These are phyloP conservation scores for Tarsius wallacei DNA, from an alignment of 2,797 vertebrate species.

Conservation along the genomic window DNA sequence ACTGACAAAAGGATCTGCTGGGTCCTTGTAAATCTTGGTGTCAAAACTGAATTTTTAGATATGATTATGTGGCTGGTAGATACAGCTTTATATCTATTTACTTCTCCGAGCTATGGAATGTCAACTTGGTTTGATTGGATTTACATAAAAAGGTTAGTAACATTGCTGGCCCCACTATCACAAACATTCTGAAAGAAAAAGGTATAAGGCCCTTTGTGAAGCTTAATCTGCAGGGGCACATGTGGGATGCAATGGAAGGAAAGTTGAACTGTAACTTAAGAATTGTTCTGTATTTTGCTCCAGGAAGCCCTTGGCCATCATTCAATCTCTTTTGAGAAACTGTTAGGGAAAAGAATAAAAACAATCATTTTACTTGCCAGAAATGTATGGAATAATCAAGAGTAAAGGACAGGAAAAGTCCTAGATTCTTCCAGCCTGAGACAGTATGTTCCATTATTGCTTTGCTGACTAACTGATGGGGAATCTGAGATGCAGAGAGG, in stretches of 20 bases:
- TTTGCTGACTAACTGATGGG: background rate
- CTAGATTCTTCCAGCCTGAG: background rate
- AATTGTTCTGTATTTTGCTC: slow-evolving; percentile 34
- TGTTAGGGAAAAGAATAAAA: slow-evolving; percentile 30
- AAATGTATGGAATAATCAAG: background rate
- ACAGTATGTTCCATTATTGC: background rate
- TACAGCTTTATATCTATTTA: background rate
- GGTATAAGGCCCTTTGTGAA: background rate
- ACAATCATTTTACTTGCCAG: background rate
- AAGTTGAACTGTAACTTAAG: slow-evolving; percentile 36
- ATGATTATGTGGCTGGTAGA: background rate
- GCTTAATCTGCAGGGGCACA: background rate
- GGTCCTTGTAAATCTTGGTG: slow-evolving; percentile 24
- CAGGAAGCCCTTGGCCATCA: background rate
- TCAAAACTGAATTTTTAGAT: slow-evolving; percentile 63
- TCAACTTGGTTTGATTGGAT: background rate
- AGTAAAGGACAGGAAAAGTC: background rate
- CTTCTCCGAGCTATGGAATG: background rate
- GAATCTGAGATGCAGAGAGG: background rate
- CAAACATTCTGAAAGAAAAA: slow-evolving; percentile 41
- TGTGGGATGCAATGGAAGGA: background rate
- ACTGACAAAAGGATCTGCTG: slow-evolving; percentile 46
- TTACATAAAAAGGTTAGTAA: slow-evolving; percentile 58
- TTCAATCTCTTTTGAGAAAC: slow-evolving; percentile 1
- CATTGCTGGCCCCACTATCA: rapidly evolving